Percentiles rank a stretch among this genome's conserved stretches.
Conservation (phyloP, 2,888 invertebrate species). For the Pristionchus entomophagus region DNA sequence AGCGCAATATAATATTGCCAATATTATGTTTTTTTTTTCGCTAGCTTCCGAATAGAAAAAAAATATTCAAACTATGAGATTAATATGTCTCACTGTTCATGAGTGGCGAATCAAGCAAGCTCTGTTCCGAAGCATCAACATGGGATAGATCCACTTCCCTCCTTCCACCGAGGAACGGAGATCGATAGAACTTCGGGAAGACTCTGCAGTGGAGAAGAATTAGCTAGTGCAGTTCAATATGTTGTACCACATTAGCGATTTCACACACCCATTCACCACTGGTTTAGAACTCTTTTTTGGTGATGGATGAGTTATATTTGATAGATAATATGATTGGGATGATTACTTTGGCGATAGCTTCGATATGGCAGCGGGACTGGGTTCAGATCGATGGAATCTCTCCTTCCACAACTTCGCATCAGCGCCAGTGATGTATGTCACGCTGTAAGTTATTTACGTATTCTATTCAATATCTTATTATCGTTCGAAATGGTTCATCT, state of each 20-base stretch:
- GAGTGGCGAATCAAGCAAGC: background rate
- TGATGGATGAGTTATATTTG: too few relatives aligned
- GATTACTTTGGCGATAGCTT: slow-evolving; percentile 73
- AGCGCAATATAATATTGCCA: too few relatives aligned
- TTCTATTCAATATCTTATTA: too few relatives aligned
- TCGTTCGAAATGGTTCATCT: too few relatives aligned
- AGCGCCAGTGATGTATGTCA: slow-evolving; percentile 80
- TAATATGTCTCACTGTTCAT: too few relatives aligned
- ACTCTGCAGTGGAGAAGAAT: slow-evolving; percentile 76
- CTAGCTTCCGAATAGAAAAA: too few relatives aligned
- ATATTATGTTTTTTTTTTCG: too few relatives aligned
- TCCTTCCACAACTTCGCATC: slow-evolving; percentile 80
- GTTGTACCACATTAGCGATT: background rate
- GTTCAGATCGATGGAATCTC: slow-evolving; percentile 66
- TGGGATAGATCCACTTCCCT: slow-evolving; percentile 24
- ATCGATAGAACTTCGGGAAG: slow-evolving; percentile 80
- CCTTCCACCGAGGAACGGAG: slow-evolving; percentile 65
- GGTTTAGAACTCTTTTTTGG: background rate
- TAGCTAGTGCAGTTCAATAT: too few relatives aligned
- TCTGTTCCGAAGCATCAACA: background rate
- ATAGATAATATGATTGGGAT: too few relatives aligned
- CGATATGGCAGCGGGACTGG: slow-evolving; percentile 64
- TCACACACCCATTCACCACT: background rate
- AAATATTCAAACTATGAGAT: too few relatives aligned
- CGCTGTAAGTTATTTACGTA: slow-evolving; percentile 75